Evolutionary conservation across 2,888 invertebrate genomes (phyloP).

Genomic region (Smittia aterrima): DNA sequence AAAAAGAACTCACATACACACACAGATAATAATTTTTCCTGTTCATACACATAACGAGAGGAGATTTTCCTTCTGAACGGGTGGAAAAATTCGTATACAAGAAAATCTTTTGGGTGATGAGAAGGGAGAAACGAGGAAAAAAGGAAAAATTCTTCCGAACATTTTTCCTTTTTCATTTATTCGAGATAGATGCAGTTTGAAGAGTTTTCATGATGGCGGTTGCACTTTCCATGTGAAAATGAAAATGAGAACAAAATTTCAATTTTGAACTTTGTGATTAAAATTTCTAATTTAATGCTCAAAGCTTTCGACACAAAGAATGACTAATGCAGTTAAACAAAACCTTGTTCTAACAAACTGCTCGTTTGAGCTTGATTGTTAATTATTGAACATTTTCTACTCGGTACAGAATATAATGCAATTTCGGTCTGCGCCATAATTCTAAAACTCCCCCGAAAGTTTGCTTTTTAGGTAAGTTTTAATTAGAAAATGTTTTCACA

Average conservation of each 20-base stretch:
- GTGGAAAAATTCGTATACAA: background rate
- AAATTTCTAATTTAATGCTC: background rate
- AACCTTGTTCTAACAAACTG: background rate
- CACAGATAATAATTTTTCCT: slow-evolving; percentile 9
- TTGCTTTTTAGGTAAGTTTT: background rate
- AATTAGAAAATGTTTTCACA: background rate
- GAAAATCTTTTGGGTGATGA: too few relatives aligned
- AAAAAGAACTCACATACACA: slow-evolving; percentile 21
- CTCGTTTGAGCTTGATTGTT: slow-evolving; percentile 6
- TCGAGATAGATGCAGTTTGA: background rate
- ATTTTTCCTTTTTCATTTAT: background rate
- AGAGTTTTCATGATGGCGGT: slow-evolving; percentile 2
- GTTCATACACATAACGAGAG: background rate
- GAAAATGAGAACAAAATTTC: too few relatives aligned
- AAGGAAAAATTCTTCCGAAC: slow-evolving; percentile 3
- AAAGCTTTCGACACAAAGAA: background rate
- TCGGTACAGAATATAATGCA: background rate
- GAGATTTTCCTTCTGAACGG: background rate
- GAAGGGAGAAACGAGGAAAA: background rate
- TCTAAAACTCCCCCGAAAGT: background rate
- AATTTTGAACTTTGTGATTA: background rate
- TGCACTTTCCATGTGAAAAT: background rate
- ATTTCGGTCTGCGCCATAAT: background rate
- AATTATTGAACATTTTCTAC: background rate
- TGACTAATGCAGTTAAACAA: slow-evolving; percentile 3